Evolutionary conservation across 2,888 invertebrate genomes (phyloP).

Genomic region (Cerastoderma edule): DNA sequence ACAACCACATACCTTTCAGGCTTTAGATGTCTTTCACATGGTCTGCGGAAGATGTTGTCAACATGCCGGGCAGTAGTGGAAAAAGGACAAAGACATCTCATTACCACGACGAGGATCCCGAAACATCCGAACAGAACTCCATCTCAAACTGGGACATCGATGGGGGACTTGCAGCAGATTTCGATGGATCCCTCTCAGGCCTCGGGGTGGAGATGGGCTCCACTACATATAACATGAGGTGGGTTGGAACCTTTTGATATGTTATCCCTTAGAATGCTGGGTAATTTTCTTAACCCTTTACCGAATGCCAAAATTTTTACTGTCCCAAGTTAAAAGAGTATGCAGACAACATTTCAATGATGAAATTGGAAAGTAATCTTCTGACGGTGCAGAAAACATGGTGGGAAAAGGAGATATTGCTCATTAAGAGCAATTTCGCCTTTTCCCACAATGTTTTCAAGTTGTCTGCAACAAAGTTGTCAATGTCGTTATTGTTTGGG

Average conservation of each 20-base stretch:
- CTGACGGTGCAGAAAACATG: no score
- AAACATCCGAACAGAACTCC: conserved; percentile 40
- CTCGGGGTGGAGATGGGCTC: conserved; percentile 88
- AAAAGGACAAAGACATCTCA: conserved; percentile 77
- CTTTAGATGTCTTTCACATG: conserved; percentile 63
- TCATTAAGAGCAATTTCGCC: no score
- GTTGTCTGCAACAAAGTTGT: no score
- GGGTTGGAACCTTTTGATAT: conserved; percentile 12
- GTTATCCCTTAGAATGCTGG: not conserved
- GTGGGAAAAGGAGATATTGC: no score
- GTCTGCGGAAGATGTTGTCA: conserved; percentile 51
- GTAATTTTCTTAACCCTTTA: no score
- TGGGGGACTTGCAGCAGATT: conserved; percentile 89
- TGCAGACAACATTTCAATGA: no score
- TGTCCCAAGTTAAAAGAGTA: no score
- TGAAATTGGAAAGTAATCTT: no score
- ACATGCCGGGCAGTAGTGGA: conserved; percentile 61
- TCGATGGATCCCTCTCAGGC: conserved; percentile 90
- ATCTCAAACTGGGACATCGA: conserved; percentile 85
- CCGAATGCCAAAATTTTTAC: no score
- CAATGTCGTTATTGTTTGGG: no score
- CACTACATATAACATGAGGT: conserved; percentile 89
- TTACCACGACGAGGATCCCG: conserved; percentile 34
- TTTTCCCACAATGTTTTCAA: no score
- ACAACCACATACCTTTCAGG: not conserved